Base-by-base conservation (phyloP, 1,140 invertebrate species). In the Uloborus diversus region DNA sequence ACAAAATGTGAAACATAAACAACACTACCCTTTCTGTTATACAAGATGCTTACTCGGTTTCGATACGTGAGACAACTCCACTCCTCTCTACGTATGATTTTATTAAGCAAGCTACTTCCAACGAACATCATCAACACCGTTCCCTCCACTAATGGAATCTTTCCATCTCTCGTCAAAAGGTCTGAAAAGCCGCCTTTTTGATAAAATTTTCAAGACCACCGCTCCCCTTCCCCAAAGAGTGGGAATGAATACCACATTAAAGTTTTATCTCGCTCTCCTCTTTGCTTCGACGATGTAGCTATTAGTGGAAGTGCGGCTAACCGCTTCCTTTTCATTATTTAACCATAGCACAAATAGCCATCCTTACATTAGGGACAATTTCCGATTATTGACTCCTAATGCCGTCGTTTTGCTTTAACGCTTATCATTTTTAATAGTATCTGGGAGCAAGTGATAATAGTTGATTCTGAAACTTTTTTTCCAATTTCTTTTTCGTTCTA, bases 121-220 rank as follows among this genome's bases (percentile, higher is more conserved):
- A n/a, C n/a, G n/a, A n/a, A n/a, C n/a, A n/a, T n/a, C n/a, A n/a
- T n/a, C n/a, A n/a, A n/a, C n/a, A n/a, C n/a, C 9, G 37, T 42
- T 42, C 17, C 17, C 37, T 17, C 37, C 9, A 13, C 37, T 42
- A 42, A 42, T 42, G 37, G 37, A 42, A 42, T 17, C 17, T 42
- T 42, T 0, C 37, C 17, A 42, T 42, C 37, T 42, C 37, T 13
- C 37, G 17, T 42, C 37, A 42, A 1, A 42, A 17, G 37, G 9
- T 42, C n/a, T n/a, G n/a, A 17, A 17, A 42, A 42, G 37, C 37
- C 9, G 59, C 13, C 27, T 33, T 56, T 69, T 69, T 69, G 66
- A 69, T 69, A 69, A 69, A 69, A 69, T 20, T 69, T 69, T 69
- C 66, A 69, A 13, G 28, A n/a, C 62, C 28, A 3, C 49, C 7